phyloP scores from a whole-genome alignment of 2,888 invertebrate species.

The Harmothoe impar region DNA sequence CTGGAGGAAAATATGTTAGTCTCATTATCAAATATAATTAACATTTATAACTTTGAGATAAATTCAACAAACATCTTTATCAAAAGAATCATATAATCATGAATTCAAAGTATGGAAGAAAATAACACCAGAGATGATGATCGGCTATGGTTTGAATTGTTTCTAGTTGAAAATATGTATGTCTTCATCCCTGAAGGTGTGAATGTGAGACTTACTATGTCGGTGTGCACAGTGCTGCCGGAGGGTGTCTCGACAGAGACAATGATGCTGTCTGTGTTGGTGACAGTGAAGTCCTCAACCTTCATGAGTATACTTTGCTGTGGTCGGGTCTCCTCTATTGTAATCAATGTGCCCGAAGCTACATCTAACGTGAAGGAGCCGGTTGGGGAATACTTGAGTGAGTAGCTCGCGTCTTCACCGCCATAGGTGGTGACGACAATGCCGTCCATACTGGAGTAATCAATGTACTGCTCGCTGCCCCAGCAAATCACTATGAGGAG shows the following conservation, averaged over 20 bases:
- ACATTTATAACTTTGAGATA: too few relatives aligned
- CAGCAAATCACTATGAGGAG: not conserved
- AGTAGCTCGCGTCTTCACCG: constrained; percentile 12
- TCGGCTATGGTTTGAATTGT: too few relatives aligned
- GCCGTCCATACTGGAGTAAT: not conserved
- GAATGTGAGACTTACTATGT: not conserved
- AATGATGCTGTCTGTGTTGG: not conserved
- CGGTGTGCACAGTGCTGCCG: not conserved
- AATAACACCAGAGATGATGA: too few relatives aligned
- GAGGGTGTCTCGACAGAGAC: not conserved
- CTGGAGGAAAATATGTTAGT: not conserved
- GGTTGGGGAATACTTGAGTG: not conserved
- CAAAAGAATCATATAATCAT: too few relatives aligned
- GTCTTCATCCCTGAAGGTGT: too few relatives aligned
- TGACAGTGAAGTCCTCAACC: constrained; percentile 1
- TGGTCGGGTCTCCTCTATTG: not conserved
- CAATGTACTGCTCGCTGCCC: not conserved
- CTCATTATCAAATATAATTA: too few relatives aligned
- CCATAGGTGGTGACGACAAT: not conserved
- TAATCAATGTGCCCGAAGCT: not conserved
- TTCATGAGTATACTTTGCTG: constrained; percentile 16
- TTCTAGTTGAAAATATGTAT: too few relatives aligned
- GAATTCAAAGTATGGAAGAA: too few relatives aligned
- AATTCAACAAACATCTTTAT: too few relatives aligned
- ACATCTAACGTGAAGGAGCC: not conserved